Percentiles rank a stretch among this genome's conserved stretches.
These are phyloP conservation scores for Cromileptes altivelis DNA, from an alignment of 2,113 vertebrate genomes.

Conservation along the genomic window DNA sequence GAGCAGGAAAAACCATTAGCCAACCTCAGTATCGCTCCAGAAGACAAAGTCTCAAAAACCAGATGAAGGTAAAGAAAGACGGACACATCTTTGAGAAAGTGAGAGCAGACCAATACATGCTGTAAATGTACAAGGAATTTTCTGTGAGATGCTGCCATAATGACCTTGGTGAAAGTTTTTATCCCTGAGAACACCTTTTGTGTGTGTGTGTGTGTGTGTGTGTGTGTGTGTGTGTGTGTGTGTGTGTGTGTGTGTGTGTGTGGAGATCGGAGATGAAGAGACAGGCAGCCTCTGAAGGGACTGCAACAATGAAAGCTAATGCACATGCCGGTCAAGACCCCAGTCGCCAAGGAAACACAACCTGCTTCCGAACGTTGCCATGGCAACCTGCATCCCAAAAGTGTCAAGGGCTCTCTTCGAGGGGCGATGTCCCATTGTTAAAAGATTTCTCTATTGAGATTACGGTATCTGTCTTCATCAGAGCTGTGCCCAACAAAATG, in stretches of 20 bases:
- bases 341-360: constrained; percentile 77
- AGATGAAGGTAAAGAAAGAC: neutral
- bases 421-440: constrained; percentile 28
- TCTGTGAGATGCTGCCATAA: neutral
- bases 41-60: neutral
- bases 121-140: neutral
- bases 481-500: neutral
- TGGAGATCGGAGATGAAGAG: neutral
- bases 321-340: constrained; percentile 36
- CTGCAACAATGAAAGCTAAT: constrained; percentile 45
- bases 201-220: constrained; percentile 11
- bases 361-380: constrained; percentile 69
- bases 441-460: neutral
- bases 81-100: neutral
- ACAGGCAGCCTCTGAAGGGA: constrained; percentile 13
- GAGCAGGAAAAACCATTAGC: constrained; percentile 41
- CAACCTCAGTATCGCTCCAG: neutral
- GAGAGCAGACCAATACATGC: neutral
- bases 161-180: constrained; percentile 14
- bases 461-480: neutral
- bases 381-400: constrained; percentile 72
- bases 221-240: constrained; percentile 6
- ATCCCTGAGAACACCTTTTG: neutral
- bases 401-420: constrained; percentile 40
- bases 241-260: constrained; percentile 14